Evolutionary conservation across 2,888 invertebrate genomes (phyloP).

Genomic region (Mesochorus sp.): DNA sequence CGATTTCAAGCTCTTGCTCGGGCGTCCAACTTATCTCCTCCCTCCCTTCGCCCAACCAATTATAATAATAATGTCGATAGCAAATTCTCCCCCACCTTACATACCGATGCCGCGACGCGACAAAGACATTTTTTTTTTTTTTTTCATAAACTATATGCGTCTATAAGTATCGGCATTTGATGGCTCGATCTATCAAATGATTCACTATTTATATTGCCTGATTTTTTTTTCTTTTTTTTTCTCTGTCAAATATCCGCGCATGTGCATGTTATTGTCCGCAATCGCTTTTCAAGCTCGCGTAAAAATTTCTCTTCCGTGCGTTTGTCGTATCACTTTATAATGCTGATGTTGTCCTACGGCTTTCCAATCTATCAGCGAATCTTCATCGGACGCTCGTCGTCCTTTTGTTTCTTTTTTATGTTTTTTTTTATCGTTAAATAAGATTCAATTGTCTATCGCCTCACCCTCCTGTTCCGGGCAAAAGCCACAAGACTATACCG

Average conservation of each 20-base stretch:
- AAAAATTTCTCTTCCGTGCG: conserved; percentile 9
- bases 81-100: no score
- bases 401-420: conserved; percentile 1
- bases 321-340: conserved; percentile 39
- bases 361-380: conserved; percentile 33
- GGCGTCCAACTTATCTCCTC: no score
- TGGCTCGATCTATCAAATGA: no score
- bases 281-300: conserved; percentile 19
- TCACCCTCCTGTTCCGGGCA: conserved; percentile 49
- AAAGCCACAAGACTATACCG: conserved; percentile 49
- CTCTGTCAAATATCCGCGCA: not conserved
- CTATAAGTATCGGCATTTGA: no score
- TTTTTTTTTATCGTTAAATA: conserved; percentile 43
- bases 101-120: no score
- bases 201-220: no score
- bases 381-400: conserved; percentile 21
- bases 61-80: no score
- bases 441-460: conserved; percentile 46
- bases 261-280: not conserved
- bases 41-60: no score
- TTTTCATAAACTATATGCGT: no score
- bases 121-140: no score
- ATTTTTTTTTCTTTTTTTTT: conserved; percentile 21
- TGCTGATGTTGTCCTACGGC: conserved; percentile 17
- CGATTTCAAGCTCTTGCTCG: conserved; percentile 26